Evolutionary conservation across 2,888 invertebrate genomes (phyloP).

Genomic region (Apeira syringaria): DNA sequence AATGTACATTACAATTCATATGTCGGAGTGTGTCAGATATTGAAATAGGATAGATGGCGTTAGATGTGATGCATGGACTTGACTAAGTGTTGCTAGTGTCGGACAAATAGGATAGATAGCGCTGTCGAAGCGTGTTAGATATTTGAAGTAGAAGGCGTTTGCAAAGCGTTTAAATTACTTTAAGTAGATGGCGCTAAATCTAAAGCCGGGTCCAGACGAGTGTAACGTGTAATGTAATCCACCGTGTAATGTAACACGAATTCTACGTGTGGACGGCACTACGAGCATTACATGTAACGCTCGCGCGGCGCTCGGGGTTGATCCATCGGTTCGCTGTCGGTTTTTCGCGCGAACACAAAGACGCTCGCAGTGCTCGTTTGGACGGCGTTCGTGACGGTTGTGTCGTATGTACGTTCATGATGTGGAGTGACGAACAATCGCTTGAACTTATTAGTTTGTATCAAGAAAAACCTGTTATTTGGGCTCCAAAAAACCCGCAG

Average conservation of each 20-base stretch:
- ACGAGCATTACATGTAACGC: conserved; percentile 23
- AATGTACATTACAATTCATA: too few species aligned
- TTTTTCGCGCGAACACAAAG: conserved; percentile 23
- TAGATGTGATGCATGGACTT: too few species aligned
- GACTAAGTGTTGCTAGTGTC: too few species aligned
- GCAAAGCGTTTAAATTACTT: too few species aligned
- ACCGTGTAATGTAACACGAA: conserved; percentile 12
- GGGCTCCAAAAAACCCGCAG: conserved; percentile 15
- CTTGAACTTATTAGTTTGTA: neutral
- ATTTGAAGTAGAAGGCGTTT: too few species aligned
- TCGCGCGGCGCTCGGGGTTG: conserved; percentile 15
- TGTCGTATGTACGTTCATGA: conserved; percentile 25
- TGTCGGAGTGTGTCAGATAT: too few species aligned
- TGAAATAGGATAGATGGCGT: too few species aligned
- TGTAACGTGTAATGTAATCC: too few species aligned
- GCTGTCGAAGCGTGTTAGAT: too few species aligned
- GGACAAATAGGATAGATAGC: too few species aligned
- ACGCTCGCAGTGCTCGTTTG: conserved; percentile 16
- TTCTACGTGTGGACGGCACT: conserved; percentile 16
- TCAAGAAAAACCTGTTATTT: conserved; percentile 18
- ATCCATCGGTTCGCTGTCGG: conserved; percentile 23
- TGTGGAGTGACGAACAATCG: conserved; percentile 13
- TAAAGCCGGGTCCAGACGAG: conserved; percentile 7
- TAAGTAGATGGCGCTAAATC: too few species aligned
- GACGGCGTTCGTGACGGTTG: conserved; percentile 25